Evolutionary conservation across 2,113 vertebrate species (phyloP), one percentile per base, ranked within the genome.

Genomic region (Pomatostomus ruficeps): DNA sequence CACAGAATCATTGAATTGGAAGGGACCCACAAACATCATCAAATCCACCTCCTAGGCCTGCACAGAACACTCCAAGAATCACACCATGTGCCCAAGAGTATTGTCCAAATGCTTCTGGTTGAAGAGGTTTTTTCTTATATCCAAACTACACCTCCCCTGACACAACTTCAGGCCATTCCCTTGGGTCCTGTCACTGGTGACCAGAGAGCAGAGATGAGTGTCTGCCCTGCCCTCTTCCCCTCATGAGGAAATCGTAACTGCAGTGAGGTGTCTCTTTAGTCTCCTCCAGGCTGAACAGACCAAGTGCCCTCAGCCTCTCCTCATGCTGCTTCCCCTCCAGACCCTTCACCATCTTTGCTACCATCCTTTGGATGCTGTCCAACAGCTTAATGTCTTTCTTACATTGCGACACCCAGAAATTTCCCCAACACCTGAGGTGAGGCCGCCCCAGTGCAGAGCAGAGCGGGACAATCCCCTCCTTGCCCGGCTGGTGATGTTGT

Each of bases 371-470:
- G 19, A 59, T 23, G 7, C 5, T 59, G 6, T 59, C 35, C 70
- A 19, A 13, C 18, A 40, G 21, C 8, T 28, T n/a, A 11, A 11
- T 49, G 9, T 17, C 43, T 46, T 33, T 58, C 19, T 59, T 29
- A 28, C 19, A n/a, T 29, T 19, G 9, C 23, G 35, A 14, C 2
- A 33, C 24, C 12, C 6, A 81, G 35, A 40, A 1, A 5, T 58
- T 7, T 1, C 3, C 11, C 3, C 29, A 49, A 54, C 2, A 38
- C 52, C 38, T 0, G 1, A 21, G 51, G 22, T 38, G 77, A 67
- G 63, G 77, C 22, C 0, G 0, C 6, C 14, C 22, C 51, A 57
- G 17, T 3, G 5, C 28, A 67, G 51, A 59, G n/a, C 26, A 66
- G n/a, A 31, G 7, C 3, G 7, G 33, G 12, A 31, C 9, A 55